Evolutionary conservation across 2,113 vertebrate genomes (phyloP).

Genomic region (Xenus cinereus): DNA sequence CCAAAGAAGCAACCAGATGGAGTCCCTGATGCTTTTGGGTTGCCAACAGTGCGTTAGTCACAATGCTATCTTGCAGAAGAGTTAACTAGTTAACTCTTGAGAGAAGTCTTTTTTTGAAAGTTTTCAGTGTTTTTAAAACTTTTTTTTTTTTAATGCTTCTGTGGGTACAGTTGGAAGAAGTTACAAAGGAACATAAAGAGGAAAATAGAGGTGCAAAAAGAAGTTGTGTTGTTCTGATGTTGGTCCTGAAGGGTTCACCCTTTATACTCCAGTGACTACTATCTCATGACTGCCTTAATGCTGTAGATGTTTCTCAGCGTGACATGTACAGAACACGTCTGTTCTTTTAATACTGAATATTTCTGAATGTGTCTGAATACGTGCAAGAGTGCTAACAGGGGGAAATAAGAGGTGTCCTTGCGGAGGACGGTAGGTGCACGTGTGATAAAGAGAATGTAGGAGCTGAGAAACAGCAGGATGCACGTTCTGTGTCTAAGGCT

Average conservation of each 20-base stretch:
- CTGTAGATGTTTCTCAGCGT: background rate
- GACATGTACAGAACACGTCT: background rate
- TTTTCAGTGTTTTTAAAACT: background rate
- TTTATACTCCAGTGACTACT: background rate
- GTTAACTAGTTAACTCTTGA: background rate
- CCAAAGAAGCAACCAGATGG: background rate
- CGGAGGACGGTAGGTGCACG: background rate
- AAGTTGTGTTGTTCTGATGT: background rate
- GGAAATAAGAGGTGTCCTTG: constrained; percentile 7
- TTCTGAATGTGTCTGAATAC: background rate
- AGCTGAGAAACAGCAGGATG: constrained; percentile 21
- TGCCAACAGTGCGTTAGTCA: background rate
- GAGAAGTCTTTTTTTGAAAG: background rate
- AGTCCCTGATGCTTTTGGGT: background rate
- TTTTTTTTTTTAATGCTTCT: background rate
- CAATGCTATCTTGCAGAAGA: background rate
- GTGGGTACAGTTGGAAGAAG: background rate
- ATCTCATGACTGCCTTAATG: background rate
- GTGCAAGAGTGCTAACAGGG: background rate
- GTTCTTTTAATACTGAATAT: background rate
- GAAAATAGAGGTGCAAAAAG: background rate
- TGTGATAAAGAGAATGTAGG: background rate
- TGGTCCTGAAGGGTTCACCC: background rate
- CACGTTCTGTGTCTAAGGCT: background rate
- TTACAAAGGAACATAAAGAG: background rate